phyloP scores from a whole-genome alignment of 2,797 vertebrate species.

The Echeneis naucrates region DNA sequence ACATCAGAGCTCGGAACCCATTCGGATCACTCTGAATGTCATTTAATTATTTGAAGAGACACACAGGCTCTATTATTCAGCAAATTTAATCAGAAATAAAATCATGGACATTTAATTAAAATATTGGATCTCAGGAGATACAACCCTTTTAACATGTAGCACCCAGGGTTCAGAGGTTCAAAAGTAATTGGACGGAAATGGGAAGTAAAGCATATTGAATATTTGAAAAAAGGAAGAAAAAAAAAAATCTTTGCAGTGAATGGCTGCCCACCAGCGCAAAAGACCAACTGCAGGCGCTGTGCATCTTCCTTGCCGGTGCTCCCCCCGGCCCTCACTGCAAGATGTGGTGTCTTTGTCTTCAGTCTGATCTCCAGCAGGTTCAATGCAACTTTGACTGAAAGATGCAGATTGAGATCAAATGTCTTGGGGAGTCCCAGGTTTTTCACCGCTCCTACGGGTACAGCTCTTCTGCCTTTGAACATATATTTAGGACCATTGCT shows the following conservation, averaged over 20 bases:
- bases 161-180: background rate
- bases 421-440: background rate
- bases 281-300: background rate
- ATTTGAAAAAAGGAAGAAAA: too few relatives aligned
- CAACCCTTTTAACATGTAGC: background rate
- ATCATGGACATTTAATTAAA: background rate
- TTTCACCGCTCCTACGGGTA: background rate
- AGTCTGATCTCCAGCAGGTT: background rate
- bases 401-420: background rate
- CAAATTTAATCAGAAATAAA: background rate
- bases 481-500: background rate
- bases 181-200: background rate
- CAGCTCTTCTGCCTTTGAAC: background rate
- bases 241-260: background rate
- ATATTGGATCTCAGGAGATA: background rate
- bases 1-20: background rate
- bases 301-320: background rate
- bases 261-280: background rate
- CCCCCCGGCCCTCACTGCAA: background rate
- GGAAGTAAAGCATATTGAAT: too few relatives aligned
- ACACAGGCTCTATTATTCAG: background rate
- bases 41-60: background rate
- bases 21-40: background rate
- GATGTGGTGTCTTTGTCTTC: background rate
- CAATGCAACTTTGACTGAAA: background rate